phyloP scores from a whole-genome alignment of 2,888 invertebrate genomes.

The Barypeithes pellucidus region DNA sequence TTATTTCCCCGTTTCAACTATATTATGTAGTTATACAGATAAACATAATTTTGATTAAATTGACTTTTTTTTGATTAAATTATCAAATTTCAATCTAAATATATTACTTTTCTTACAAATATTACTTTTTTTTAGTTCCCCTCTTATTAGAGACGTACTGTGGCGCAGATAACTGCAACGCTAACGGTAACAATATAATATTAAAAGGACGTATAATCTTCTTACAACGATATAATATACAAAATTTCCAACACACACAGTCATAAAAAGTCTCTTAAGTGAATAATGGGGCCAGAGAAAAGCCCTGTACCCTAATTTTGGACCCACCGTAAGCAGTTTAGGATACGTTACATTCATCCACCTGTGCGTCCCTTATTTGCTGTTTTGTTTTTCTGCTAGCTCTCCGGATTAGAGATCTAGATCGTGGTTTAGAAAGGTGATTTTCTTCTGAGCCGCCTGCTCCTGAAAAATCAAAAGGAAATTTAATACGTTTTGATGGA shows the following conservation, averaged over 20 bases:
- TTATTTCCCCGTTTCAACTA: too few relatives aligned
- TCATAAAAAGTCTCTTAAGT: conserved; percentile 1
- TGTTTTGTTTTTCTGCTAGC: conserved; percentile 86
- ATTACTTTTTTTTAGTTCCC: background rate
- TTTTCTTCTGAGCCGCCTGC: conserved; percentile 59
- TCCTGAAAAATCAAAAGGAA: conserved; percentile 47
- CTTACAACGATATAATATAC: conserved; percentile 1
- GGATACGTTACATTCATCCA: conserved; percentile 80
- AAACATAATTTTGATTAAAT: too few relatives aligned
- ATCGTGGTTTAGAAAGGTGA: conserved; percentile 66
- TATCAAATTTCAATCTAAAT: too few relatives aligned
- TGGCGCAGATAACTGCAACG: background rate
- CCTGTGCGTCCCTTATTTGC: conserved; percentile 81
- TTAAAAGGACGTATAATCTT: background rate
- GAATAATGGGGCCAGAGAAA: conserved; percentile 6
- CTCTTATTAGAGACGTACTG: background rate
- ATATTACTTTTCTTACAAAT: too few relatives aligned
- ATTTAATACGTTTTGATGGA: background rate
- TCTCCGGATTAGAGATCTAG: conserved; percentile 81
- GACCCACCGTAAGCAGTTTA: conserved; percentile 68
- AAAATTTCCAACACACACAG: background rate
- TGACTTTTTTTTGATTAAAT: too few relatives aligned
- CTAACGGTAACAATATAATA: background rate
- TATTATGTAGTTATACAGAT: too few relatives aligned
- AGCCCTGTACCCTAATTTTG: conserved; percentile 33